Conservation (phyloP, 2,888 invertebrate species). For the Ennomos erosarius region DNA sequence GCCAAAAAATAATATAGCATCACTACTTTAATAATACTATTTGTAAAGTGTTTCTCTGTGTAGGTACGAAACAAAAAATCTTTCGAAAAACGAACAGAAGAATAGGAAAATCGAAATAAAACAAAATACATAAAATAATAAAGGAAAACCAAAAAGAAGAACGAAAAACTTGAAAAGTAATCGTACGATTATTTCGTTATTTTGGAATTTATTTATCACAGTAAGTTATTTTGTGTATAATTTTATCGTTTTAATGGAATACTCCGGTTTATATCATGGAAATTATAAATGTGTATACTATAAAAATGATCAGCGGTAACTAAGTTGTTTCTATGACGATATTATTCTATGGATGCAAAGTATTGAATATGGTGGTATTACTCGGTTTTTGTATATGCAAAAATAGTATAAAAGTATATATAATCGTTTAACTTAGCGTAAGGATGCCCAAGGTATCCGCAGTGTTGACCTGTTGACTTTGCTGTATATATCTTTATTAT, state of each 20-base stretch:
- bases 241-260: constrained; percentile 44
- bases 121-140: constrained; percentile 60
- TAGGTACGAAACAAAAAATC: constrained; percentile 72
- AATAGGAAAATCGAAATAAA: constrained; percentile 71
- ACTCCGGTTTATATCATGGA: constrained; percentile 70
- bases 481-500: constrained; percentile 61
- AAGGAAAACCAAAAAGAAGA: constrained; percentile 53
- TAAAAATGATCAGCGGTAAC: constrained; percentile 65
- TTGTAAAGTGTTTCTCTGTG: constrained; percentile 85
- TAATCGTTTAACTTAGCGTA: constrained; percentile 76
- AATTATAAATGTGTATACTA: constrained; percentile 64
- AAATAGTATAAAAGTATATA: constrained; percentile 79
- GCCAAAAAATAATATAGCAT: constrained; percentile 78
- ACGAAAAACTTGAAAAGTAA: constrained; percentile 50
- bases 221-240: constrained; percentile 45
- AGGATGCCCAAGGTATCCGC: constrained; percentile 83
- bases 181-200: constrained; percentile 52
- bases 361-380: constrained; percentile 71
- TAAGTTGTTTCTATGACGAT: constrained; percentile 63
- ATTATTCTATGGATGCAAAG: constrained; percentile 72
- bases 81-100: constrained; percentile 71
- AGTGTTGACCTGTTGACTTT: constrained; percentile 79
- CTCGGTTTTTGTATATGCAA: constrained; percentile 77
- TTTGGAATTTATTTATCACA: constrained; percentile 43
- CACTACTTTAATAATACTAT: constrained; percentile 67